Percentiles rank a stretch among this genome's conserved stretches.
Evolutionary conservation across 1,140 invertebrate genomes (phyloP).

Genomic region (Penaeus chinensis): DNA sequence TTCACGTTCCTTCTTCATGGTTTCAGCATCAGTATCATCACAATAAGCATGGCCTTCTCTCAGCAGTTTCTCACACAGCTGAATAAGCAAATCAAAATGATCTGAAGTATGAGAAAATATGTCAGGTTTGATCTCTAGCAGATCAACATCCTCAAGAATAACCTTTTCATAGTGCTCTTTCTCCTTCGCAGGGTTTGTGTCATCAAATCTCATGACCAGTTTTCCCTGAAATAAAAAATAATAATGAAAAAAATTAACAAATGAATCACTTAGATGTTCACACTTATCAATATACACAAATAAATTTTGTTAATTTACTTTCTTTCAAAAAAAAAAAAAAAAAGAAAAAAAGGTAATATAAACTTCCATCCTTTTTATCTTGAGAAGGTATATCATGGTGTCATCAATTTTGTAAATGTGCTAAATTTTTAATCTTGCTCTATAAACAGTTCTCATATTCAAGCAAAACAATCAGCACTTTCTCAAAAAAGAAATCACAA

Average conservation of each 20-base stretch:
- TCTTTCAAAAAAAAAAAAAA: too few species aligned
- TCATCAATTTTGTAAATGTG: too few species aligned
- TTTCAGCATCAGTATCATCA: conserved; percentile 93
- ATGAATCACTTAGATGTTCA: too few species aligned
- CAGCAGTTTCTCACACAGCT: conserved; percentile 89
- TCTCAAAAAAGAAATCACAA: neutral
- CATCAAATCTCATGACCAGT: conserved; percentile 98
- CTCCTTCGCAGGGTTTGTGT: conserved; percentile 99
- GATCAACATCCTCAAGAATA: conserved; percentile 92
- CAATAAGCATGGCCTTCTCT: conserved; percentile 92
- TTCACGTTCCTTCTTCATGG: conserved; percentile 95
- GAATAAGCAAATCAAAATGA: conserved; percentile 93
- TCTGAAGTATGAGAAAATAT: conserved; percentile 95
- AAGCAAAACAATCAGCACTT: too few species aligned
- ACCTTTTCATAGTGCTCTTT: conserved; percentile 98
- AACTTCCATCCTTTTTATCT: too few species aligned
- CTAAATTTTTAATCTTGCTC: too few species aligned
- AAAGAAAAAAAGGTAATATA: too few species aligned
- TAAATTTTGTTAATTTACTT: too few species aligned
- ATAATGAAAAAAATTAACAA: neutral
- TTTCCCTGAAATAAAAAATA: conserved; percentile 74
- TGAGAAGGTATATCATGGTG: too few species aligned
- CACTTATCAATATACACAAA: too few species aligned
- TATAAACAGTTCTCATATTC: too few species aligned
- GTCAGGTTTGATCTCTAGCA: conserved; percentile 94